Evolutionary conservation across 2,797 vertebrate genomes (phyloP).

Genomic region (Silurus aristotelis): DNA sequence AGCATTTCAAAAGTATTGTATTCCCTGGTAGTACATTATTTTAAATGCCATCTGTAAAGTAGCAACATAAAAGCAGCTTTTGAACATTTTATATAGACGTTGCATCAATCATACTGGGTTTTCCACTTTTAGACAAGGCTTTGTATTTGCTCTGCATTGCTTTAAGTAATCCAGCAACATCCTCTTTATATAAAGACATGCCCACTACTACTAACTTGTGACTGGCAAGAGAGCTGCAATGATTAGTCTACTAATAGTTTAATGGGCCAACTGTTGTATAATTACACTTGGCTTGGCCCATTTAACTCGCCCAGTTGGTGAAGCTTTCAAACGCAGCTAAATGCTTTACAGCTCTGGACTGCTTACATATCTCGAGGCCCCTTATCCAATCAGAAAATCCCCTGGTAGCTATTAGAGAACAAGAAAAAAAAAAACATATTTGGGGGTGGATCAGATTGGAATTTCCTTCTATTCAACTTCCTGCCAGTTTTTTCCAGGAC

Average conservation of each 20-base stretch:
- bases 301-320: constrained; percentile 65
- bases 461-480: constrained; percentile 8
- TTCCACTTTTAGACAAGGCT: too few relatives aligned
- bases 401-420: neutral
- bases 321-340: constrained; percentile 56
- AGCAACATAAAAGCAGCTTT: neutral
- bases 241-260: constrained; percentile 72
- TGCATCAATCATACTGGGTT: neutral
- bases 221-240: constrained; percentile 60
- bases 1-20: neutral
- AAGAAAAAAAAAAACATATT: neutral
- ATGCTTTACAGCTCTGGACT: neutral
- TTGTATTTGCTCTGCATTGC: neutral
- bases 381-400: constrained; percentile 22
- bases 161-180: neutral
- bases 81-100: neutral
- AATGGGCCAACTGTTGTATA: constrained; percentile 64
- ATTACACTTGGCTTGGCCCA: constrained; percentile 68
- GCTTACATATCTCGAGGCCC: neutral
- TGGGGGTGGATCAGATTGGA: neutral
- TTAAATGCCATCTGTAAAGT: neutral
- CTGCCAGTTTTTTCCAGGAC: constrained; percentile 4
- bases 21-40: neutral
- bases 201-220: constrained; percentile 3
- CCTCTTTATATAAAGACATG: neutral